phyloP scores from a whole-genome alignment of 2,888 invertebrate genomes.

The Resseliella maxima region DNA sequence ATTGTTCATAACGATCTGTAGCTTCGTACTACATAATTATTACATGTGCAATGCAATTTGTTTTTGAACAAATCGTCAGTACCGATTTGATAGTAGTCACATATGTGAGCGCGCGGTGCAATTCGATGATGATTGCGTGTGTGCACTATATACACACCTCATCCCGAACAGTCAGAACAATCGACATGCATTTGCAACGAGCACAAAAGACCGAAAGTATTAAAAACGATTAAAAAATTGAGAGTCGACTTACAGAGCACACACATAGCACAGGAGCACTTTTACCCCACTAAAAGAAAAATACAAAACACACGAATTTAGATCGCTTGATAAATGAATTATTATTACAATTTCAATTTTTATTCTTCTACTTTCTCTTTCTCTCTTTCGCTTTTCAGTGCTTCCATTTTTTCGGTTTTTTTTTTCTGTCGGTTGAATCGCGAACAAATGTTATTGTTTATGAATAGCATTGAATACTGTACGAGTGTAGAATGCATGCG shows the following conservation, averaged over 20 bases:
- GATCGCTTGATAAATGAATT: conserved; percentile 54
- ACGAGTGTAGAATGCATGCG: not conserved
- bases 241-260: too few relatives aligned
- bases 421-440: conserved; percentile 16
- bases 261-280: not conserved
- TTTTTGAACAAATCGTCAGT: conserved; percentile 29
- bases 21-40: not conserved
- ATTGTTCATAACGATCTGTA: not conserved
- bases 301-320: conserved; percentile 23
- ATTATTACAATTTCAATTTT: conserved; percentile 41
- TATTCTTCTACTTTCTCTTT: too few relatives aligned
- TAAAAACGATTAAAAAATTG: not conserved
- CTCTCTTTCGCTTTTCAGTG: not conserved
- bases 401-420: not conserved
- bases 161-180: not conserved
- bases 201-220: not conserved
- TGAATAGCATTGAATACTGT: not conserved
- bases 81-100: conserved; percentile 30
- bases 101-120: not conserved
- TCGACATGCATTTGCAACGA: not conserved
- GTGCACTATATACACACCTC: not conserved
- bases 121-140: not conserved
- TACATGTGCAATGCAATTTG: conserved; percentile 32
- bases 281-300: conserved; percentile 32
- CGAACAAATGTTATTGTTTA: conserved; percentile 35